Percentiles rank a stretch among this genome's conserved stretches.
These are phyloP conservation scores for Myathropa florea DNA, from an alignment of 2,888 invertebrate species.

Conservation along the genomic window DNA sequence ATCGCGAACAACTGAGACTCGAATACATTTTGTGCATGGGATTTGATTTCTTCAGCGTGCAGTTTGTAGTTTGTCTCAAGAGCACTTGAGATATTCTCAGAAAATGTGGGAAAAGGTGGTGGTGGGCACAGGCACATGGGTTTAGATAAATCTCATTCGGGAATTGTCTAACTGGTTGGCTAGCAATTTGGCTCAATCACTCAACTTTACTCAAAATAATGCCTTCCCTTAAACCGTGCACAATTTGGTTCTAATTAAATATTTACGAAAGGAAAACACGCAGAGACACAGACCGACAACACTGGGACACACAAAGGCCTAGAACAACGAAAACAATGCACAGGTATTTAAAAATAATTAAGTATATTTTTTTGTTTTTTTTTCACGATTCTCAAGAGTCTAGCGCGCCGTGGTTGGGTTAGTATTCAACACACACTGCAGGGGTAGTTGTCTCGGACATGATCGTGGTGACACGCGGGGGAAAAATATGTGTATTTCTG, in stretches of 20 bases:
- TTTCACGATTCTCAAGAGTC: conserved; percentile 26
- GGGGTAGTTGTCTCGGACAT: conserved; percentile 33
- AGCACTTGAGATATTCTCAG: conserved; percentile 64
- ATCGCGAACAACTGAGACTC: conserved; percentile 78
- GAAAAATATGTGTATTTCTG: conserved; percentile 20
- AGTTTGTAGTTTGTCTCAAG: conserved; percentile 26
- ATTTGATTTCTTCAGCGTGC: conserved; percentile 13
- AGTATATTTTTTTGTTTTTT: conserved; percentile 23
- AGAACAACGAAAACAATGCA: conserved; percentile 47
- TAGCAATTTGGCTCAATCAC: conserved; percentile 55
- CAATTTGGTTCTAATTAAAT: conserved; percentile 52
- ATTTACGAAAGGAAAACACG: conserved; percentile 44
- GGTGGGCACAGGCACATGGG: conserved; percentile 32
- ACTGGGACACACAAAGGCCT: neutral
- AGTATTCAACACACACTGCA: conserved; percentile 64
- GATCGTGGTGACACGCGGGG: conserved; percentile 7
- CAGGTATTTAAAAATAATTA: conserved; percentile 61
- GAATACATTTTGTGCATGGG: conserved; percentile 75
- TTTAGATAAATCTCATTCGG: conserved; percentile 30
- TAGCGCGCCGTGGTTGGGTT: conserved; percentile 25
- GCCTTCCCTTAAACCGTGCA: conserved; percentile 28
- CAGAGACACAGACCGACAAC: conserved; percentile 24
- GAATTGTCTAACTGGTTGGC: conserved; percentile 1
- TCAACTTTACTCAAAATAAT: conserved; percentile 46
- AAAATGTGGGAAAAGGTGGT: conserved; percentile 13